Conservation (phyloP, 2,113 vertebrate species). For the Rhinopithecus roxellana region DNA sequence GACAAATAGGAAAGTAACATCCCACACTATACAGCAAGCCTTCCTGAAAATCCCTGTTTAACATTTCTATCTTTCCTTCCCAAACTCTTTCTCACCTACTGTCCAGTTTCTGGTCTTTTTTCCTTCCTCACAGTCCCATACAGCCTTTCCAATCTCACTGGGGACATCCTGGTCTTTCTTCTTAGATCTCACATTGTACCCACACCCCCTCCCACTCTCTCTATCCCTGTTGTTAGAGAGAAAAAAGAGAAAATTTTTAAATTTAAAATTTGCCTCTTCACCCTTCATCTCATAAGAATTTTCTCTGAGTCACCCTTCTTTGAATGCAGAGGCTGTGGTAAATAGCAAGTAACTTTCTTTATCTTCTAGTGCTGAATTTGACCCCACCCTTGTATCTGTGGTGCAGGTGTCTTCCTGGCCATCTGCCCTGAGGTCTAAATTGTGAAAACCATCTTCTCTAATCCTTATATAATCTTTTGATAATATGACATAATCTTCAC, state of each 20-base stretch:
- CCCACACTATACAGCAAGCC: fast-evolving
- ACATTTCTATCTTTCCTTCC: neutral
- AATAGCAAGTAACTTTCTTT: neutral
- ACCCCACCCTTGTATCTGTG: neutral
- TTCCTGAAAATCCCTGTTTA: neutral
- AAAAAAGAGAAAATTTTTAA: neutral
- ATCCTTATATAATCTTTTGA: neutral
- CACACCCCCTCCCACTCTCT: neutral
- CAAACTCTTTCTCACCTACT: neutral
- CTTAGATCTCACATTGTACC: neutral
- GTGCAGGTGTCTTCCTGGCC: neutral
- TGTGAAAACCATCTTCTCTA: neutral
- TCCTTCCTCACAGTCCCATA: neutral
- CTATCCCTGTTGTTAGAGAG: neutral
- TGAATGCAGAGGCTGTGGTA: neutral
- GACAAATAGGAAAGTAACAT: neutral
- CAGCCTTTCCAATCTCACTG: neutral
- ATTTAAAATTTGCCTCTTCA: neutral
- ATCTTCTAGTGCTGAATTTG: neutral
- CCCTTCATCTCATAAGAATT: neutral
- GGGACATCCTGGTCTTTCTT: neutral
- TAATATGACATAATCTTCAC: neutral
- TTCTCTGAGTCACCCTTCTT: neutral
- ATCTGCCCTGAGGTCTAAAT: neutral
- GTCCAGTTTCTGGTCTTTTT: neutral